A percentile compares a stretch with the other conserved stretches of the same genome.
Conservation (phyloP, 1,140 invertebrate genomes). For the Nymphalis io region DNA sequence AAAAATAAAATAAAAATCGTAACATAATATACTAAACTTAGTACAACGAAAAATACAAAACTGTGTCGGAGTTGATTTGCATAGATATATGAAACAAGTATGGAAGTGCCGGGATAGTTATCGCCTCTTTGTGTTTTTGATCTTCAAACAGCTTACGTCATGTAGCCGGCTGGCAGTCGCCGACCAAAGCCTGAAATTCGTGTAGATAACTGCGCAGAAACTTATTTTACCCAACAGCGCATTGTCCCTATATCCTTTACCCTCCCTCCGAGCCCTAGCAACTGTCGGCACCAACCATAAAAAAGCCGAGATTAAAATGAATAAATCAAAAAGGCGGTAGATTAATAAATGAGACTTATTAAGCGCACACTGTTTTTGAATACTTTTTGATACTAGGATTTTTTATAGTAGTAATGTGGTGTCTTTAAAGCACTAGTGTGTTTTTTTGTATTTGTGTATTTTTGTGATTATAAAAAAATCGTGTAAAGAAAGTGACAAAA, state of each 20-base stretch:
- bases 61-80: background rate
- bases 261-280: constrained; percentile 22
- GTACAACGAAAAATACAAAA: background rate
- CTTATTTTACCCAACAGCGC: constrained; percentile 31
- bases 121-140: constrained; percentile 22
- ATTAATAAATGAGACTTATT: constrained; percentile 23
- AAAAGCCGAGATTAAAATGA: constrained; percentile 26
- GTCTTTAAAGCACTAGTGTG: constrained; percentile 26
- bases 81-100: constrained; percentile 7
- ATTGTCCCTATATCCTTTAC: constrained; percentile 29
- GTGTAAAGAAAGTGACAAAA: background rate
- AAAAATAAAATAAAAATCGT: background rate
- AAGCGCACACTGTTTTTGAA: constrained; percentile 26
- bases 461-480: constrained; percentile 18
- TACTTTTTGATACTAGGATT: constrained; percentile 17
- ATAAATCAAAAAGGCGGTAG: constrained; percentile 24
- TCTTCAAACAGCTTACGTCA: constrained; percentile 26
- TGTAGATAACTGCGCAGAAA: constrained; percentile 38
- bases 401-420: constrained; percentile 14
- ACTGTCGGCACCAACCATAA: constrained; percentile 25
- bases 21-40: background rate
- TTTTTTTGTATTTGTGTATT: constrained; percentile 22
- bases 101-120: constrained; percentile 16
- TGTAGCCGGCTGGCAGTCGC: constrained; percentile 41
- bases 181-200: constrained; percentile 38